Percentiles rank a stretch among this genome's conserved stretches.
Conservation (phyloP, 2,113 vertebrate genomes). For the Rallus limicola region DNA sequence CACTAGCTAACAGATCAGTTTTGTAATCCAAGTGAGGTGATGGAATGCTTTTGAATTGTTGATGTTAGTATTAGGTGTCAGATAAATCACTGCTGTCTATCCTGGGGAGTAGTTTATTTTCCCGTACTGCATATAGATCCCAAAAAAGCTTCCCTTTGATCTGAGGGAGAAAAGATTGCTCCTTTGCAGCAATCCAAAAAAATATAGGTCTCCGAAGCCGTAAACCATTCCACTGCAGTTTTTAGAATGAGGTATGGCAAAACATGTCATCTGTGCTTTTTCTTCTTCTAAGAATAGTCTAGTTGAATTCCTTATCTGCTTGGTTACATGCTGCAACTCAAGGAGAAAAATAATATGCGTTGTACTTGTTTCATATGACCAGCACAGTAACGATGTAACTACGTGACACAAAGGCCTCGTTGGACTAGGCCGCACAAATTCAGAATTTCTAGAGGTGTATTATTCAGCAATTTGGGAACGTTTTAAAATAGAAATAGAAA, state of each 20-base stretch:
- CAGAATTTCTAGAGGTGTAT: not conserved
- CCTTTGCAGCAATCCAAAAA: not conserved
- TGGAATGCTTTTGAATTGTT: not conserved
- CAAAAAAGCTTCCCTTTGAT: constrained; percentile 16
- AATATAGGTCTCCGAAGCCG: not conserved
- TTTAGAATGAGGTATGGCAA: constrained; percentile 6
- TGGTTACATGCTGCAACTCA: not conserved
- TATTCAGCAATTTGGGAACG: not conserved
- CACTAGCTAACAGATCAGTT: not conserved
- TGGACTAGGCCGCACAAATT: not conserved
- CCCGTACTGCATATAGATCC: not conserved
- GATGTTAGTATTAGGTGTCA: not conserved
- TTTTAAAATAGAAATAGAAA: not conserved
- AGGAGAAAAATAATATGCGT: not conserved
- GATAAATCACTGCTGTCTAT: not conserved
- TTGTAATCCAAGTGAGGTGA: not conserved
- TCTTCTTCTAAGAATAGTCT: not conserved
- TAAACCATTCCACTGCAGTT: not conserved
- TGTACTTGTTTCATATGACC: not conserved
- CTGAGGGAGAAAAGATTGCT: not conserved
- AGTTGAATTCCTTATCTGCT: not conserved
- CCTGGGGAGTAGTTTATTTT: not conserved
- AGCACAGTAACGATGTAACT: not conserved
- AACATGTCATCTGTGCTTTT: constrained; percentile 3
- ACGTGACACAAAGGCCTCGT: not conserved